Evolutionary conservation across 2,888 invertebrate species (phyloP), one percentile per base, ranked within the genome.

Genomic region (Elgonia sp.): DNA sequence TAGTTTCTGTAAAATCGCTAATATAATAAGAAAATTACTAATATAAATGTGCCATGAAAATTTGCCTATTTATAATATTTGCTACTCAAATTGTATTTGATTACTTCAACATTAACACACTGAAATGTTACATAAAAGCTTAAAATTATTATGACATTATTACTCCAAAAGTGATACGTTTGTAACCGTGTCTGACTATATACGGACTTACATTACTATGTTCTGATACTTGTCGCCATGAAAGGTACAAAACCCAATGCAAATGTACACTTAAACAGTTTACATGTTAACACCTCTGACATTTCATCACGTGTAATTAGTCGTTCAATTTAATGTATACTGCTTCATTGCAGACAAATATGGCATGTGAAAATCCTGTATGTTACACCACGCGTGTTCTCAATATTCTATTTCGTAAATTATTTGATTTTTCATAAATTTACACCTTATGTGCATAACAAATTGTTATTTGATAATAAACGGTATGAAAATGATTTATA

Each of bases 221-320:
- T 29, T 29, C 29, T 29, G 29, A 29, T 29, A 73, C 73, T 73
- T 40, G 42, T 21, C 57, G n/a, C 46, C 0, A 14, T 14, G 55
- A 20, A 40, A 37, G 76, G 39, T 39, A 76, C 76, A 65, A 65
- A 55, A 55, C 55, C 21, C 18, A 76, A 37, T 65, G 53, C 77
- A 67, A 77, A 55, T 67, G 18, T 67, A 40, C 55, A 65, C 55
- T 76, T 77, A 77, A 77, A 67, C 55, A 55, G 67, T 77, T 77
- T 77, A 77, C 77, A 77, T 55, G 55, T 55, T 77, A 70, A 70
- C 67, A 77, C 77, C 67, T 60, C 53, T 55, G 67, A 67, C 65
- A 67, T 20, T 55, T 67, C 77, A 55, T 77, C 46, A 77, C 55
- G 65, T 67, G 20, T 67, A 65, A 77, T 77, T 77, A 67, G 55